Evolutionary conservation across 1,140 invertebrate species (phyloP), one percentile per base, ranked within the genome.

Genomic region (Drosophila oshimai): DNA sequence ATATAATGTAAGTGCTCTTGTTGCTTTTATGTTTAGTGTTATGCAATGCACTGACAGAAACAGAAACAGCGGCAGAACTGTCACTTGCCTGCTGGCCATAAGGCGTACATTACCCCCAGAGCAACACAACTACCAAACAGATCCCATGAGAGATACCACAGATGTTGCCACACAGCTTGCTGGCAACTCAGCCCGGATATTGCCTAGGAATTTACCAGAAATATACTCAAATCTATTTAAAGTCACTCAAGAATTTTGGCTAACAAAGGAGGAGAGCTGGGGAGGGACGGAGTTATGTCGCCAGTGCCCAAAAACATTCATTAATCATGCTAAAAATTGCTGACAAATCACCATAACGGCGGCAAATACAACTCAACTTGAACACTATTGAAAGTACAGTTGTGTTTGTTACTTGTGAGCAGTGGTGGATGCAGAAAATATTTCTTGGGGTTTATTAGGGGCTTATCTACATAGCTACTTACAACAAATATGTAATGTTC

Each of bases 341-440:
- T 86, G 80, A 86, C 80, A 86, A 86, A 86, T 86, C 53, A 74
- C 68, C 71, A 86, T 76, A 86, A 86, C 80, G 72, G 72, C 50
- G 70, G 49, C 68, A 18, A 46, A 62, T 44, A 47, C 51, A 70
- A 65, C 42, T 22, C 9, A 10, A 64, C 2, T 41, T 12, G 18
- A 49, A 64, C 34, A 37, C 36, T 13, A 55, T 39, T 24, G 18
- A 31, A 18, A 13, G 18, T 6, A 51, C 53, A 53, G 28, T 55
- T 29, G 46, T 44, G 41, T 44, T 44, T 44, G 41, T 44, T 26
- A 4, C 7, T 26, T 9, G 2, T 2, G 7, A 3, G 6, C 41
- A 44, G 41, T 7, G 41, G 20, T 5, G 7, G 3, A 4, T 12
- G 22, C 2, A 4, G 6, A 4, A 24, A 24, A 13, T 12, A 24